Conservation (phyloP, 2,888 invertebrate species). For the Scaptomyza flava region DNA sequence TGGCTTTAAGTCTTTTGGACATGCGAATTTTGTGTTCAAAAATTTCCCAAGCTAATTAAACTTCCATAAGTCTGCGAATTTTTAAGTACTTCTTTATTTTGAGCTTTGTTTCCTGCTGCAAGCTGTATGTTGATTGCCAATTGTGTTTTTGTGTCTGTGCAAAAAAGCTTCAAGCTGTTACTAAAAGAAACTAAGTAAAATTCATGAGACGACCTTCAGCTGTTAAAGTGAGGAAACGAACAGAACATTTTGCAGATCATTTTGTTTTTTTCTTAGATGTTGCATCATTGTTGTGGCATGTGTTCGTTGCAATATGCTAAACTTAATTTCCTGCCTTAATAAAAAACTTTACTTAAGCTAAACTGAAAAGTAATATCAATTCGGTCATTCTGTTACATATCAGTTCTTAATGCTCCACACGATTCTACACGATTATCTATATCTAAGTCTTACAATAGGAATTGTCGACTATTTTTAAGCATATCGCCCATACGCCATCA, state of each 20-base stretch:
- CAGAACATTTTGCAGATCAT: constrained; percentile 11
- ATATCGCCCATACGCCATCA: constrained; percentile 51
- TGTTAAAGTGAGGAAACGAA: constrained; percentile 29
- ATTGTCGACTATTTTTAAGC: constrained; percentile 19
- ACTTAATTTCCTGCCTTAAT: constrained; percentile 10
- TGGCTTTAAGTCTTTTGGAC: constrained; percentile 7
- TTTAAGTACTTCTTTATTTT: constrained; percentile 9
- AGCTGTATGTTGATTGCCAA: constrained; percentile 73
- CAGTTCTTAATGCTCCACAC: background rate
- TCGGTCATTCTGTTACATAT: background rate
- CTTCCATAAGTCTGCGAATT: constrained; percentile 28
- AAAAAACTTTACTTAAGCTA: background rate
- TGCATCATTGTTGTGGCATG: constrained; percentile 9
- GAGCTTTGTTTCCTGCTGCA: constrained; percentile 57
- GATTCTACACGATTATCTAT: background rate
- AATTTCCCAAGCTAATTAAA: constrained; percentile 44
- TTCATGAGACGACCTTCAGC: constrained; percentile 23
- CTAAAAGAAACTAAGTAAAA: too few relatives aligned
- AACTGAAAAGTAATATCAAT: background rate
- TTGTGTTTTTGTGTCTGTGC: constrained; percentile 51
- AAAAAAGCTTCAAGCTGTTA: too few relatives aligned
- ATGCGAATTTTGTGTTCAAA: constrained; percentile 1
- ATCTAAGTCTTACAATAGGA: background rate
- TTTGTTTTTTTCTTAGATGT: constrained; percentile 6
- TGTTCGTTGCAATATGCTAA: constrained; percentile 4